phyloP scores from a whole-genome alignment of 2,113 vertebrate species.

The Atherinomorus stipes region DNA sequence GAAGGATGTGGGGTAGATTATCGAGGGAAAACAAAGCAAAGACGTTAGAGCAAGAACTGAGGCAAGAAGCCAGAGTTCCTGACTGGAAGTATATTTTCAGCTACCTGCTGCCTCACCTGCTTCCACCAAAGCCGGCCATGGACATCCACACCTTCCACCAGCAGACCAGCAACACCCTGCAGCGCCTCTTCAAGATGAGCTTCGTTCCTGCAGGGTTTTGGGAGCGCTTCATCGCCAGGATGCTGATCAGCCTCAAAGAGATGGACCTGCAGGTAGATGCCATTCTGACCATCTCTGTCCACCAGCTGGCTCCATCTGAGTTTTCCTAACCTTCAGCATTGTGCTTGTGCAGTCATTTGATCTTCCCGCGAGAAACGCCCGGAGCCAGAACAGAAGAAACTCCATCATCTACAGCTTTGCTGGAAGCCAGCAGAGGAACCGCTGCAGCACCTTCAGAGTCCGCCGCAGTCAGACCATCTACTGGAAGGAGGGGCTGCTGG shows the following conservation, averaged over 20 bases:
- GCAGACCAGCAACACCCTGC: conserved; percentile 88
- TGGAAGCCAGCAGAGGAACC: conserved; percentile 87
- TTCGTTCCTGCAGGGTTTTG: conserved; percentile 97
- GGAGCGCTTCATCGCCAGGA: conserved; percentile 96
- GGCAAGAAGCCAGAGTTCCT: too few relatives aligned
- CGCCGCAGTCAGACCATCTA: conserved; percentile 85
- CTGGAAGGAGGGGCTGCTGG: conserved; percentile 86
- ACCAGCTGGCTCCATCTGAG: neutral
- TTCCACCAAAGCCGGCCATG: conserved; percentile 93
- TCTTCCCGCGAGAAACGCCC: conserved; percentile 84
- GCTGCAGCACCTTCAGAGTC: conserved; percentile 97
- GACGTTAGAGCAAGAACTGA: neutral
- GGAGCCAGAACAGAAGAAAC: conserved; percentile 79
- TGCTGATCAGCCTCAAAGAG: conserved; percentile 95
- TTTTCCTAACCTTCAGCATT: neutral
- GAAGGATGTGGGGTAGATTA: too few relatives aligned
- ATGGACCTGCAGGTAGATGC: conserved; percentile 95
- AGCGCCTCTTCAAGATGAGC: conserved; percentile 97
- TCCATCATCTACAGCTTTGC: conserved; percentile 93
- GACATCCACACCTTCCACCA: conserved; percentile 89
- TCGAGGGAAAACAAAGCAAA: too few relatives aligned
- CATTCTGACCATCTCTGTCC: neutral
- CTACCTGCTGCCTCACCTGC: conserved; percentile 95
- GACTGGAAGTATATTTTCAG: conserved; percentile 69
- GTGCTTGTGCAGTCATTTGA: conserved; percentile 88